Percentiles rank a stretch among this genome's conserved stretches.
These are phyloP conservation scores for Nomada ruficornis DNA, from an alignment of 2,888 invertebrate genomes.

Conservation along the genomic window DNA sequence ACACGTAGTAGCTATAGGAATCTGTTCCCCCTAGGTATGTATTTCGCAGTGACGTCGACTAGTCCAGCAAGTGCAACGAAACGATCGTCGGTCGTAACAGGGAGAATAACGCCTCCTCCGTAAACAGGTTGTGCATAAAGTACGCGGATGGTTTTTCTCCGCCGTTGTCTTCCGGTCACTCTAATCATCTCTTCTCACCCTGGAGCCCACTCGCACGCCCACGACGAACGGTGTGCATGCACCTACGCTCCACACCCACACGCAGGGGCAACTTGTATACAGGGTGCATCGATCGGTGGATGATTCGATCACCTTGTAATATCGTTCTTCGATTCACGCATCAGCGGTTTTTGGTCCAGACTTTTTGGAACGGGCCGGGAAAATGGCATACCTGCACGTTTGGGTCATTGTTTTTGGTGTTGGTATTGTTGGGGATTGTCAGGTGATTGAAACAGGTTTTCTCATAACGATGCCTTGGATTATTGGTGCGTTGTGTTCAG, in stretches of 20 bases:
- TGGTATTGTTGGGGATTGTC: neutral
- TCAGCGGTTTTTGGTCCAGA: constrained; percentile 14
- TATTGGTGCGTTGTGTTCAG: too few species aligned
- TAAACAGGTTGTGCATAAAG: constrained; percentile 48
- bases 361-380: neutral
- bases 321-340: constrained; percentile 14
- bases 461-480: neutral
- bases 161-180: constrained; percentile 36
- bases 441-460: neutral
- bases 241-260: constrained; percentile 3
- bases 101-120: constrained; percentile 3
- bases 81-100: constrained; percentile 14
- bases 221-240: neutral
- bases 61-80: neutral
- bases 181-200: neutral
- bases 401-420: constrained; percentile 1
- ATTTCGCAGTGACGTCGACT: neutral
- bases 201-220: constrained; percentile 4
- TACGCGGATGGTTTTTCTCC: constrained; percentile 9
- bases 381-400: neutral
- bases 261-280: neutral
- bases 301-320: constrained; percentile 27
- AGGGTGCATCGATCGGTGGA: constrained; percentile 29
- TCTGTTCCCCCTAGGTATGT: neutral
- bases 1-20: neutral